These are phyloP conservation scores for Tupaia tana DNA, from an alignment of 2,113 vertebrate species.

Conservation along the genomic window DNA sequence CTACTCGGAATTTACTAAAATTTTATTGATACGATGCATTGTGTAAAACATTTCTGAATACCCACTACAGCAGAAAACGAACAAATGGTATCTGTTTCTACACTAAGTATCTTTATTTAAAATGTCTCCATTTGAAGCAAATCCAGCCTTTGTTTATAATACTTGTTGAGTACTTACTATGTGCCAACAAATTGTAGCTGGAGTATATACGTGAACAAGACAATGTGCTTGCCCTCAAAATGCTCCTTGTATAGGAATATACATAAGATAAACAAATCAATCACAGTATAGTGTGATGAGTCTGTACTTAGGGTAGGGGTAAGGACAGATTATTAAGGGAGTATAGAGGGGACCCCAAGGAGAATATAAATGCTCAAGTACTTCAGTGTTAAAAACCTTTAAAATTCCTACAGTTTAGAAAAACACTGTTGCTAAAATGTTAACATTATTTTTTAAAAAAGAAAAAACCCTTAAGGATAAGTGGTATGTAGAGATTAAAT, in stretches of 20 bases:
- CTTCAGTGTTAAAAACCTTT: conserved; percentile 1
- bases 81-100: not conserved
- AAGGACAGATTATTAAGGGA: not conserved
- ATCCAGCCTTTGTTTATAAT: conserved; percentile 10
- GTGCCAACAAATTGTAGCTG: not conserved
- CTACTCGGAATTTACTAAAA: conserved; percentile 16
- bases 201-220: not conserved
- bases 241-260: not conserved
- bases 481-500: not conserved
- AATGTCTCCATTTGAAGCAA: not conserved
- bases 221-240: not conserved
- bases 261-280: not conserved
- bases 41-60: conserved; percentile 3
- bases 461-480: not conserved
- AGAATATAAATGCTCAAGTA: conserved; percentile 6
- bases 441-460: not conserved
- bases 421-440: conserved; percentile 9
- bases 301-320: not conserved
- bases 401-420: not conserved
- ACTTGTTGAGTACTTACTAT: not conserved
- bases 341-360: not conserved
- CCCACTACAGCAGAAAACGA: not conserved
- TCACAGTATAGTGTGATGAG: not conserved
- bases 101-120: conserved; percentile 37
- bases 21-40: not conserved